phyloP scores from a whole-genome alignment of 1,140 invertebrate genomes.

The Drosophila kanapiae region DNA sequence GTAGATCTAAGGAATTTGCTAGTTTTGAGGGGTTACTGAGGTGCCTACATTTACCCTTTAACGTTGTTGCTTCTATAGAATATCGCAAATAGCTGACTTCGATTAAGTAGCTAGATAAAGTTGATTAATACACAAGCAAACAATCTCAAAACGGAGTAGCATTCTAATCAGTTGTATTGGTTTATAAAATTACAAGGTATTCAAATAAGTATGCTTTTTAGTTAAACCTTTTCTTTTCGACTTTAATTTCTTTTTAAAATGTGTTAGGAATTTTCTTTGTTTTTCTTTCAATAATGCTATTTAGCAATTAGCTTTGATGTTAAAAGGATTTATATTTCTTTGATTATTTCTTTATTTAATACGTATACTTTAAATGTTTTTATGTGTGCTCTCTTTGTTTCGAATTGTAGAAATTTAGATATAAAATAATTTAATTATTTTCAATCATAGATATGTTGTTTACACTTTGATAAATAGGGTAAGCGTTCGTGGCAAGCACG shows the following conservation, averaged over 20 bases:
- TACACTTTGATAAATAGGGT: not conserved
- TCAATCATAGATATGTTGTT: not conserved
- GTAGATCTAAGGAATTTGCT: slow-evolving; percentile 4
- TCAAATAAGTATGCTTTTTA: not conserved
- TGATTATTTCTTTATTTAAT: no score
- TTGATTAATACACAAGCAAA: not conserved
- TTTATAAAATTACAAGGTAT: not conserved
- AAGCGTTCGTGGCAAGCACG: no score
- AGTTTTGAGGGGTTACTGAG: slow-evolving; percentile 6
- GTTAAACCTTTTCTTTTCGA: not conserved
- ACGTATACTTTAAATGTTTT: not conserved
- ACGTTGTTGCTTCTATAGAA: not conserved
- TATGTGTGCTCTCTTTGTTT: not conserved
- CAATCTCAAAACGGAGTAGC: slow-evolving; percentile 11
- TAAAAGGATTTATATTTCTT: no score
- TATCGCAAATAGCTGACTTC: not conserved
- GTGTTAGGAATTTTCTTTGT: no score
- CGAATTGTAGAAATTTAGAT: not conserved
- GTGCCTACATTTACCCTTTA: slow-evolving; percentile 34
- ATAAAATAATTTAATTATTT: not conserved
- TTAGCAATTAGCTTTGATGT: no score
- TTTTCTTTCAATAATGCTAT: no score
- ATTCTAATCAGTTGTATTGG: slow-evolving; percentile 16
- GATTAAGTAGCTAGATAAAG: not conserved
- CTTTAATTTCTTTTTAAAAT: not conserved